These are phyloP conservation scores for Gnatocerus cornutus DNA, from an alignment of 2,888 invertebrate genomes.

Conservation along the genomic window DNA sequence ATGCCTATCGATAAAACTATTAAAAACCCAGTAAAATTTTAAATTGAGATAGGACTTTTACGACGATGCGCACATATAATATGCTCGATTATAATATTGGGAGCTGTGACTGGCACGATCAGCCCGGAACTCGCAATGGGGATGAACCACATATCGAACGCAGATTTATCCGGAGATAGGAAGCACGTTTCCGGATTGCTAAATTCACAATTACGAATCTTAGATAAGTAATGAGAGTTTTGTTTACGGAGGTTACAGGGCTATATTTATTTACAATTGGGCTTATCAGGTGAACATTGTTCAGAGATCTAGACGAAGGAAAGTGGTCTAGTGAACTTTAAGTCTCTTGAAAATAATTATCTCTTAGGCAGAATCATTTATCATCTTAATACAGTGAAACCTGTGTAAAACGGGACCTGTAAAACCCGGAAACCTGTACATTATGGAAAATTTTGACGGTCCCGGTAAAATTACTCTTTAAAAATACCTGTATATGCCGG, in stretches of 20 bases:
- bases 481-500: no score
- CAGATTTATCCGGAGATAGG: conserved; percentile 63
- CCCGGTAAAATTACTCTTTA: no score
- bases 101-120: conserved; percentile 61
- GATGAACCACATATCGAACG: conserved; percentile 65
- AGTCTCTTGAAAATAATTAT: no score
- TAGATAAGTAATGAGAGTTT: not conserved
- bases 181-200: conserved; percentile 24
- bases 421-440: no score
- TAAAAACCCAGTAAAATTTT: conserved; percentile 10
- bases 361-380: no score
- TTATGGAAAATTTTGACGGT: no score
- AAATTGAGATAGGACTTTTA: conserved; percentile 23
- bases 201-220: conserved; percentile 3
- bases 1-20: conserved; percentile 28
- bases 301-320: conserved; percentile 17
- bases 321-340: conserved; percentile 38
- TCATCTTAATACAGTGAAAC: no score
- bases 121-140: conserved; percentile 56
- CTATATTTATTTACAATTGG: no score
- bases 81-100: conserved; percentile 47
- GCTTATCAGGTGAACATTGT: conserved; percentile 38
- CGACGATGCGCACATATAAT: conserved; percentile 28
- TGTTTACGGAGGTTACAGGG: not conserved
- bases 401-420: no score